Conservation (phyloP, 92 coral and sea anemone genomes). For the Anthopleura xanthogrammica region DNA sequence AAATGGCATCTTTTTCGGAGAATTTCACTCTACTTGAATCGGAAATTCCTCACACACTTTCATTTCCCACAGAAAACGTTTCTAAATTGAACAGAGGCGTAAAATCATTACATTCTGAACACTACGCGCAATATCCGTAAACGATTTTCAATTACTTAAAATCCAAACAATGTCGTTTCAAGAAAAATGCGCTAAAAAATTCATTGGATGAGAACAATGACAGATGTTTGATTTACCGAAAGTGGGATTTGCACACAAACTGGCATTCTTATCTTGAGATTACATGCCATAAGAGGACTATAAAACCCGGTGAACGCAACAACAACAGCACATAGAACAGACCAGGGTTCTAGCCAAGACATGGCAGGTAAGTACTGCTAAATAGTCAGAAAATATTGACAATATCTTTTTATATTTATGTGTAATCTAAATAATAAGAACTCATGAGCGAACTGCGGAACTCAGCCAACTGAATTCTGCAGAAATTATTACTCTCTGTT, state of each 20-base stretch:
- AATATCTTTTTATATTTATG: too few relatives aligned
- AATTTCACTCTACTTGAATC: not conserved
- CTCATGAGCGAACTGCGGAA: not conserved
- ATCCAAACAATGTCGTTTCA: conserved; percentile 8
- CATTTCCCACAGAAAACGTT: conserved; percentile 5
- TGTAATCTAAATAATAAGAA: not conserved
- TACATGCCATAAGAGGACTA: not conserved
- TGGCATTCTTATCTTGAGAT: not conserved
- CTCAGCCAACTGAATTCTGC: not conserved
- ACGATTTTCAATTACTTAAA: conserved; percentile 9
- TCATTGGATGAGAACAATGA: conserved; percentile 14
- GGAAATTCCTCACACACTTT: conserved; percentile 4
- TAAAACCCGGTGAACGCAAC: not conserved
- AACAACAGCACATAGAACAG: not conserved
- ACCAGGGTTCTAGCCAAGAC: not conserved
- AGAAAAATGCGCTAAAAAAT: conserved; percentile 15
- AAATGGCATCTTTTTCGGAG: not conserved
- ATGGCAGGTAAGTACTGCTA: conserved; percentile 7
- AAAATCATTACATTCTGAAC: conserved; percentile 18
- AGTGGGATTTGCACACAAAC: not conserved
- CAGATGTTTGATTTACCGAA: conserved; percentile 14
- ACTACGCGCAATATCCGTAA: not conserved
- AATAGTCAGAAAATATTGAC: not conserved
- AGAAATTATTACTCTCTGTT: not conserved
- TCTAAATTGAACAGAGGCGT: not conserved